Conservation (phyloP, 2,113 vertebrate genomes). For the Pao palembangensis region DNA sequence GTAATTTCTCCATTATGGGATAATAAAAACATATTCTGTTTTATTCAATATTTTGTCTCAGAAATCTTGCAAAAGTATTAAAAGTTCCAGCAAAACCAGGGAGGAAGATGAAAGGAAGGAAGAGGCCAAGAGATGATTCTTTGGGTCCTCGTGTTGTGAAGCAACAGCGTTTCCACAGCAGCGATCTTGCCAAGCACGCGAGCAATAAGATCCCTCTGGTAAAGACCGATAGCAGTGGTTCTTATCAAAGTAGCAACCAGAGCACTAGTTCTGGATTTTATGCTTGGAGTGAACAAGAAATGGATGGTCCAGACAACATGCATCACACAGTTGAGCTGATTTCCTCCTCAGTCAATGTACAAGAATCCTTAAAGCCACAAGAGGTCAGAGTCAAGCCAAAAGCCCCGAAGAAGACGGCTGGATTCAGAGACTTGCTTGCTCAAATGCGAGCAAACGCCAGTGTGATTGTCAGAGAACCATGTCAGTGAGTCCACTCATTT, state of each 20-base stretch:
- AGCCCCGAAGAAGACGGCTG: not conserved
- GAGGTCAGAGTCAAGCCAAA: not conserved
- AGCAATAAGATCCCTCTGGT: accelerated
- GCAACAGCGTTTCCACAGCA: conserved; percentile 26
- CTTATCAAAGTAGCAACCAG: not conserved
- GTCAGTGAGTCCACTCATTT: not conserved
- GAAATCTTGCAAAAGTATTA: conserved; percentile 35
- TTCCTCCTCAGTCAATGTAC: not conserved
- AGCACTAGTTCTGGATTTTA: not conserved
- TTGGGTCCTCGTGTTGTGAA: conserved; percentile 12
- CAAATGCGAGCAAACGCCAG: conserved; percentile 49
- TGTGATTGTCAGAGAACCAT: conserved; percentile 47
- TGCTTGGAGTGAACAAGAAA: not conserved
- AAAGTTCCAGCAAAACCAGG: not conserved
- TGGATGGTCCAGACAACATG: too few relatives aligned
- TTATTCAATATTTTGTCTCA: conserved; percentile 18
- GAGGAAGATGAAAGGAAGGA: conserved; percentile 30
- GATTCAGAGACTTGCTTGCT: conserved; percentile 50
- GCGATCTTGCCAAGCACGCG: accelerated
- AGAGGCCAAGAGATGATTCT: conserved; percentile 17
- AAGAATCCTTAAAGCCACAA: not conserved
- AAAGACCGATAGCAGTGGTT: not conserved
- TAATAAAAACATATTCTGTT: too few relatives aligned
- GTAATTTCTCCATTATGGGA: too few relatives aligned
- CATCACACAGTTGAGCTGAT: not conserved